Evolutionary conservation across 2,113 vertebrate species (phyloP), one percentile per base, ranked within the genome.

Genomic region (Indri indri): DNA sequence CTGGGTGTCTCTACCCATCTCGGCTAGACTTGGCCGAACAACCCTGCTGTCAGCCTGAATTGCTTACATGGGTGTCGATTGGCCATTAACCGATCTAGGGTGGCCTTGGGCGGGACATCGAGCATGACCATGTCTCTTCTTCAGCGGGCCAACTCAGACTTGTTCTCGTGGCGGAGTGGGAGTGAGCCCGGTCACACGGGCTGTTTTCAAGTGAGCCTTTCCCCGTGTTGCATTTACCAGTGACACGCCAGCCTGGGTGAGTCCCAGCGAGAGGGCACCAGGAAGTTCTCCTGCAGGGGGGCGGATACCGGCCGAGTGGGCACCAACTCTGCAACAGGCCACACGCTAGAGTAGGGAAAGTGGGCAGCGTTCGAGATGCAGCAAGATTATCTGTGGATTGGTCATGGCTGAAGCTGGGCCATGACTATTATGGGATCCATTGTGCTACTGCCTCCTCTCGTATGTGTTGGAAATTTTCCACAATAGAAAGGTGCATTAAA

Each of bases 101-200:
- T 52, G 63, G 32, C 47, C 52, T 45, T 20, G 42, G 17, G 22
- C 4, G 59, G 57, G 45, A 68, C 25, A 6, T 1, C 2, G 2
- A 6, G 52, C 25, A 0, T 27, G 25, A 57, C 52, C 17, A 3
- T 52, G 12, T 27, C 77, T 50, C 30, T 86, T 7, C 37, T 16
- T 34, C 18, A 45, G 50, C 16, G 17, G 47, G 30, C 27, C 7
- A 45, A 23, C 47, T 32, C 54, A 17, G 3, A 30, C 37, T 2
- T 2, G 3, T 9, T 34, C 30, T 65, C 20, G 0, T 11, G 42
- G 40, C 13, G 8, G 8, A 37, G 0, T 10, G 11, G 13, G 16
- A 17, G 37, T 8, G 45, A 61, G 7, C 11, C 30, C 27, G 47
- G 6, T 5, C 0, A 9, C 1, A 16, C 8, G 20, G 25, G 37